A percentile compares a stretch with the other conserved stretches of the same genome.
Conservation (phyloP, 2,888 invertebrate genomes). For the Drosophila pegasa region DNA sequence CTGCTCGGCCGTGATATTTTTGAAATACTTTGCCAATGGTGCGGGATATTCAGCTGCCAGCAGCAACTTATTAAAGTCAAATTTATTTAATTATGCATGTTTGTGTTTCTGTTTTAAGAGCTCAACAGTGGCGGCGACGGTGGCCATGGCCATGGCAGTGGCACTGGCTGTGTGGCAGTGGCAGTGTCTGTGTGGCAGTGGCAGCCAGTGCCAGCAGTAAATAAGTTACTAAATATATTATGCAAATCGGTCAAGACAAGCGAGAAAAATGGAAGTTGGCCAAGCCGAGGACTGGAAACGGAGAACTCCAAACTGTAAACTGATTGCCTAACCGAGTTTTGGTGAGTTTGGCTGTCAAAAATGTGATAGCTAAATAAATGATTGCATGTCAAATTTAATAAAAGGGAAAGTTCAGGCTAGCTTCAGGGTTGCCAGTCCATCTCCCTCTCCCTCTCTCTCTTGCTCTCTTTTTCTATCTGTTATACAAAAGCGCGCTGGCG, state of each 20-base stretch:
- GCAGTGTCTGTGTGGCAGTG: background rate
- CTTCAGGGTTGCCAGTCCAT: background rate
- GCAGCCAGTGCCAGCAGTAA: constrained; percentile 16
- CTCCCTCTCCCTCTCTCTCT: background rate
- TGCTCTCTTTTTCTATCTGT: background rate
- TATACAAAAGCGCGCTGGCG: background rate
- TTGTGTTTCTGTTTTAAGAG: constrained; percentile 12
- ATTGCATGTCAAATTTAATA: constrained; percentile 71
- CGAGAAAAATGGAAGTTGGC: constrained; percentile 9
- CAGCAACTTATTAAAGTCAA: constrained; percentile 66
- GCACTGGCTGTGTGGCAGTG: background rate
- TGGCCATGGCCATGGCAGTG: background rate
- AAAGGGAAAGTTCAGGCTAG: constrained; percentile 45
- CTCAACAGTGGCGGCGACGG: background rate
- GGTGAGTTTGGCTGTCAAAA: constrained; percentile 45
- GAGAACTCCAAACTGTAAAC: constrained; percentile 21
- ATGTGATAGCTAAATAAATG: constrained; percentile 58
- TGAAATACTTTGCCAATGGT: constrained; percentile 2
- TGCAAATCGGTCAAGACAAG: constrained; percentile 36
- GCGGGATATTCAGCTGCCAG: constrained; percentile 17
- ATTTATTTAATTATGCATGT: constrained; percentile 71
- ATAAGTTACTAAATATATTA: constrained; percentile 39
- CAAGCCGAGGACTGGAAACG: constrained; percentile 6
- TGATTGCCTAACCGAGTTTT: constrained; percentile 43
- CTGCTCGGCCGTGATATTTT: constrained; percentile 3